Base-by-base conservation (phyloP, 2,113 vertebrate genomes). In the Phalacrocorax brasilianus region DNA sequence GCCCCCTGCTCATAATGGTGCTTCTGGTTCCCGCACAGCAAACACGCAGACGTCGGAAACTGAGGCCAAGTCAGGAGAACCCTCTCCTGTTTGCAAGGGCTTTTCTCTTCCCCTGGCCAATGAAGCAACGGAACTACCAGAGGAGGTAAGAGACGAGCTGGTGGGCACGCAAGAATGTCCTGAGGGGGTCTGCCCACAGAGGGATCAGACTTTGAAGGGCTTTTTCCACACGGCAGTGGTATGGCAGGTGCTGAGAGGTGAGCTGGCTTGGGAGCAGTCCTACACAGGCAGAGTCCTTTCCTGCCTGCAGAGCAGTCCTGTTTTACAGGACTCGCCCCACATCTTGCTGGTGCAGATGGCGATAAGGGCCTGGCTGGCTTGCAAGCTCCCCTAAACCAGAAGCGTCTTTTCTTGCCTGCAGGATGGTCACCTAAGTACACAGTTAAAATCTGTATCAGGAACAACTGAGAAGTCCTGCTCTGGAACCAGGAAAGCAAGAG, bases 401-500 rank as follows among this genome's bases (percentile, higher is more conserved):
- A 97, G 88, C 21, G 35, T 78, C 76, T 97, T 96, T 97, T 97
- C 94, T 92, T 97, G 93, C 93, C 88, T 1, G 3, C 50, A 16
- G 85, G 67, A 92, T 1, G 33, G 52, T 79, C 93, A 97, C 97
- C 97, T 97, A 95, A 96, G 84, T 55, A 84, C 83, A 97, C 83
- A 97, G 93, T 96, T 95, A 97, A 94, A 96, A 91, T 17, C 47
- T 26, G 33, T 40, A 83, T 96, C 88, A 95, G 81, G 74, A 83
- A 91, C 44, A 88, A 38, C 53, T 52, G 21, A 53, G 6, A 72
- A 78, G 14, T 14, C 71, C 89, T 78, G 42, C 56, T 95, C 76
- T 10, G 30, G 81, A 58, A 71, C 71, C 71, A 89, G 50, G 74
- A 89, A 80, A 68, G 90, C 52, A 72, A 59, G 58, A 89, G 56